Evolutionary conservation across 2,888 invertebrate species (phyloP).

Genomic region (Crioceris asparagi): DNA sequence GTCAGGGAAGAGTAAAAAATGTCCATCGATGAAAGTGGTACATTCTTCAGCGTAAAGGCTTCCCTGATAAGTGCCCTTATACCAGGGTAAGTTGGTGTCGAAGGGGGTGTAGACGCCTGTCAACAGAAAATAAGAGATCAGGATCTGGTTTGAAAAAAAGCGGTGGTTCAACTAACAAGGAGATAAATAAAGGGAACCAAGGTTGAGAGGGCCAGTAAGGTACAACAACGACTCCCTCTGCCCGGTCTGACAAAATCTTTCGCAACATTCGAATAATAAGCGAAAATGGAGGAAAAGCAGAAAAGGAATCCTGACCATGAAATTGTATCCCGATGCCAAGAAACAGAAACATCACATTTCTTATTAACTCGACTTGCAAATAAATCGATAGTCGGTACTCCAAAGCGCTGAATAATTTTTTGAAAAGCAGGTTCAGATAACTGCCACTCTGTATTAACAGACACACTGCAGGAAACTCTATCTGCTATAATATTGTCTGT

Average conservation of each 20-base stretch:
- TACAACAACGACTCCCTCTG: constrained; percentile 2
- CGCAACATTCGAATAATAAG: constrained; percentile 2
- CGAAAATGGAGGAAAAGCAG: constrained; percentile 9
- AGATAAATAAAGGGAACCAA: constrained; percentile 5
- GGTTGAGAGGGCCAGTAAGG: constrained; percentile 6
- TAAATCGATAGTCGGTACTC: constrained; percentile 6
- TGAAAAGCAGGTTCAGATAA: constrained; percentile 3
- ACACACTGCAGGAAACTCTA: background rate
- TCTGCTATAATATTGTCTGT: background rate
- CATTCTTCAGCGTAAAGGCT: constrained; percentile 6
- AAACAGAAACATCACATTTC: constrained; percentile 6
- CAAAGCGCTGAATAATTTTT: constrained; percentile 3
- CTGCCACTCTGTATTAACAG: constrained; percentile 8
- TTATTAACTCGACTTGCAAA: constrained; percentile 6
- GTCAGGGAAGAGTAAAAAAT: constrained; percentile 11
- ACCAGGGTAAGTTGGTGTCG: constrained; percentile 12
- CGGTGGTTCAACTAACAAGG: constrained; percentile 5
- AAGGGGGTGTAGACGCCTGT: constrained; percentile 1
- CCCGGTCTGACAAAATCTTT: constrained; percentile 2
- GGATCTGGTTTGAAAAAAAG: constrained; percentile 5
- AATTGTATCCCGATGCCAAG: constrained; percentile 8
- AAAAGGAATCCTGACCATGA: constrained; percentile 6
- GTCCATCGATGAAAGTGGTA: constrained; percentile 6
- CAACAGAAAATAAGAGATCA: constrained; percentile 5
- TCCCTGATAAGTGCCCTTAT: constrained; percentile 13